phyloP scores from a whole-genome alignment of 2,888 invertebrate genomes.

The Aproaerema taeniolella region DNA sequence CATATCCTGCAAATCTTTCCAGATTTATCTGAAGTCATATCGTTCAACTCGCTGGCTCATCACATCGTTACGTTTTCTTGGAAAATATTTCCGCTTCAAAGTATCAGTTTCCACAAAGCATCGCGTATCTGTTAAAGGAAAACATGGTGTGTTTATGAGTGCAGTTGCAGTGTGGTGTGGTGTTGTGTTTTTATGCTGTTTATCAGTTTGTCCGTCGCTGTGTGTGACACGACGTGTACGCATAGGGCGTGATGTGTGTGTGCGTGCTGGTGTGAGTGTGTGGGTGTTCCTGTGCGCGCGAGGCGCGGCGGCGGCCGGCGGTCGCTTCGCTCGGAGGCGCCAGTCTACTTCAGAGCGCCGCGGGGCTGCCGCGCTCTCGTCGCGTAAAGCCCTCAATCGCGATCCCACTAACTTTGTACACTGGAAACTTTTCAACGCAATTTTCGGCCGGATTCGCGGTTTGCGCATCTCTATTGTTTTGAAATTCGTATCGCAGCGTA shows the following conservation, averaged over 20 bases:
- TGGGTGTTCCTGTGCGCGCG: slow-evolving; percentile 44
- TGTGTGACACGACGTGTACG: slow-evolving; percentile 31
- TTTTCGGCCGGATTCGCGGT: slow-evolving; percentile 44
- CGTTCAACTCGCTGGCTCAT: too few species aligned
- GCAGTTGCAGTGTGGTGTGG: slow-evolving; percentile 61
- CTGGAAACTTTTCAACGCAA: slow-evolving; percentile 73
- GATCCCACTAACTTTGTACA: slow-evolving; percentile 69
- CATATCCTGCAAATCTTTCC: not conserved
- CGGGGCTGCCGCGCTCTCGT: slow-evolving; percentile 56
- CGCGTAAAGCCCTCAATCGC: slow-evolving; percentile 58
- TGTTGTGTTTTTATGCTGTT: slow-evolving; percentile 66
- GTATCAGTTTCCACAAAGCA: slow-evolving; percentile 8
- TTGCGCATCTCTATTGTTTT: slow-evolving; percentile 40
- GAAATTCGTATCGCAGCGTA: slow-evolving; percentile 40
- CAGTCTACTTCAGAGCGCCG: slow-evolving; percentile 66
- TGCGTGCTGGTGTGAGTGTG: slow-evolving; percentile 33
- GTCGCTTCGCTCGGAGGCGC: slow-evolving; percentile 43
- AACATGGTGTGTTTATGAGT: slow-evolving; percentile 43
- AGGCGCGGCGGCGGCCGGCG: slow-evolving; percentile 52
- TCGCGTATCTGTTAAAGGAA: slow-evolving; percentile 23
- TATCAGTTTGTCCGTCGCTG: slow-evolving; percentile 54
- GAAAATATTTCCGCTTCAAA: slow-evolving; percentile 4
- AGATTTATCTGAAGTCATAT: not conserved
- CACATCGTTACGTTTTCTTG: not conserved
- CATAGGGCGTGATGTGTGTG: slow-evolving; percentile 24